A percentile compares a stretch with the other conserved stretches of the same genome.
Conservation (phyloP, 2,888 invertebrate species). For the Ferdinandea cuprea region DNA sequence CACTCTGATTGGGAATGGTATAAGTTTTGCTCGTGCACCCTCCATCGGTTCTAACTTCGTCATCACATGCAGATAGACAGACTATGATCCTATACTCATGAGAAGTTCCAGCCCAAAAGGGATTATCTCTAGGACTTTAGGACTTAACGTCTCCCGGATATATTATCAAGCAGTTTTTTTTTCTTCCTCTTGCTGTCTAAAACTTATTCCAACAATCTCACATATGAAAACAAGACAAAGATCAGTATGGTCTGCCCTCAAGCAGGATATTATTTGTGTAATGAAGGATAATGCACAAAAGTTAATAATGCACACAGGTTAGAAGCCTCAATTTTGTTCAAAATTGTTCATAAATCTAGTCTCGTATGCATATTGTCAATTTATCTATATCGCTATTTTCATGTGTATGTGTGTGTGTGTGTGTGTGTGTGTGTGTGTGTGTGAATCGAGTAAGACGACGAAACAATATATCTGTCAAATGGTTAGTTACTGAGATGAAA, state of each 20-base stretch:
- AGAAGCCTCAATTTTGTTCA: slow-evolving; percentile 55
- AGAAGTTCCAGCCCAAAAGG: slow-evolving; percentile 52
- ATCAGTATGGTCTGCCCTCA: neutral
- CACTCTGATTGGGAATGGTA: slow-evolving; percentile 65
- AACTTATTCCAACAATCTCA: slow-evolving; percentile 50
- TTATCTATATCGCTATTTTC: too few relatives aligned
- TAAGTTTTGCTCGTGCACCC: slow-evolving; percentile 39
- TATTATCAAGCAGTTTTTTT: slow-evolving; percentile 50
- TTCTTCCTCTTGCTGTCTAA: slow-evolving; percentile 2
- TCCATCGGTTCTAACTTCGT: neutral
- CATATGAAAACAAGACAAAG: slow-evolving; percentile 40
- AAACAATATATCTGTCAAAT: slow-evolving; percentile 65
- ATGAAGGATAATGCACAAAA: slow-evolving; percentile 72
- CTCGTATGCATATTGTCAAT: neutral
- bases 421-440: neutral
- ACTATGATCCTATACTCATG: slow-evolving; percentile 50
- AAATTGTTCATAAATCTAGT: slow-evolving; percentile 61
- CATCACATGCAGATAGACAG: slow-evolving; percentile 69
- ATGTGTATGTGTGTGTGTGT: neutral
- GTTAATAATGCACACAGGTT: slow-evolving; percentile 62
- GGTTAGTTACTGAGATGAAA: slow-evolving; percentile 68
- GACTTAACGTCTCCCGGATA: slow-evolving; percentile 65
- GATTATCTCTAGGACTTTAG: slow-evolving; percentile 70
- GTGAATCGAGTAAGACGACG: neutral
- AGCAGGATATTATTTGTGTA: slow-evolving; percentile 41